Percentiles rank a stretch among this genome's conserved stretches.
Evolutionary conservation across 2,113 vertebrate species (phyloP).

Genomic region (Sitta europaea): DNA sequence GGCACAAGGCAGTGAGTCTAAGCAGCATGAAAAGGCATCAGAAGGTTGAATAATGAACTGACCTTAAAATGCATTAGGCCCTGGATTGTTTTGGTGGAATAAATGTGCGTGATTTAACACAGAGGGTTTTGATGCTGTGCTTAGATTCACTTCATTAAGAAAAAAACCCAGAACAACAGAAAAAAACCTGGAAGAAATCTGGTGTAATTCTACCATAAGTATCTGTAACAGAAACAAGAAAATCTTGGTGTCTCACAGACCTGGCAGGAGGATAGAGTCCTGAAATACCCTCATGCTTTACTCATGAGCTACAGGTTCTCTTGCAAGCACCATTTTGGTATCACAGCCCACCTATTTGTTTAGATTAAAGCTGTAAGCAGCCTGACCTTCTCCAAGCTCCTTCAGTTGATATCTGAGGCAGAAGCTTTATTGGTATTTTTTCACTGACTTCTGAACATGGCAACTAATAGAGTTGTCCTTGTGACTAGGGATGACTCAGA

Average conservation of each 20-base stretch:
- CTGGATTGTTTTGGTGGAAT: constrained; percentile 26
- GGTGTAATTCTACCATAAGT: not conserved
- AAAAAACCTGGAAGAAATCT: not conserved
- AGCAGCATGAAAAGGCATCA: constrained; percentile 32
- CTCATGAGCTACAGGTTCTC: not conserved
- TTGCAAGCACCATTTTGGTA: not conserved
- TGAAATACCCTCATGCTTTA: not conserved
- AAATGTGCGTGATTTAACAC: not conserved
- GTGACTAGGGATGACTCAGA: not conserved
- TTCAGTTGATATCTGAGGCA: not conserved
- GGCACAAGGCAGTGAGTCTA: constrained; percentile 24
- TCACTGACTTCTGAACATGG: not conserved
- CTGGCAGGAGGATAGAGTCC: not conserved
- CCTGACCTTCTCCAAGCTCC: not conserved
- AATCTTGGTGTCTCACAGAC: not conserved
- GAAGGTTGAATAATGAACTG: constrained; percentile 39
- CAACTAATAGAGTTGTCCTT: constrained; percentile 18
- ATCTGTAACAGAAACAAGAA: not conserved
- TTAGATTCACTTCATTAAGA: not conserved
- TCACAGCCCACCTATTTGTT: not conserved
- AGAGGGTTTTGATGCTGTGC: not conserved
- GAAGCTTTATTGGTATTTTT: not conserved
- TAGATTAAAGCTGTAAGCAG: not conserved
- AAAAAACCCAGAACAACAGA: not conserved
- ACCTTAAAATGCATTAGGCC: not conserved